Evolutionary conservation across 2,888 invertebrate species (phyloP).

Genomic region (Ptilodon capucinus): DNA sequence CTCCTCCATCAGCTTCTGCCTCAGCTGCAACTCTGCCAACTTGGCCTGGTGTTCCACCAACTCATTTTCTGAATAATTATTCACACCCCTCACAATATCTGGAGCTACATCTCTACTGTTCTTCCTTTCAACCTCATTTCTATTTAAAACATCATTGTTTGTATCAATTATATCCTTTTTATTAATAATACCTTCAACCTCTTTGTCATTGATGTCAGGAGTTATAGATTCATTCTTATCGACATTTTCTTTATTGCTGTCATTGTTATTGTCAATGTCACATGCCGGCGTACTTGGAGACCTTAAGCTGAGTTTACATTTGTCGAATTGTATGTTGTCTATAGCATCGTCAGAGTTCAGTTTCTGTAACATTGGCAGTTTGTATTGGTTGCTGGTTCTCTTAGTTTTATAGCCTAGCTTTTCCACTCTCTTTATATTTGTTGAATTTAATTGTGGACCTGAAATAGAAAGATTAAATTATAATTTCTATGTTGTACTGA

Average conservation of each 20-base stretch:
- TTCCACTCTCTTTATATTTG: constrained; percentile 45
- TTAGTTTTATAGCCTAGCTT: constrained; percentile 49
- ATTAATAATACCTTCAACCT: constrained; percentile 6
- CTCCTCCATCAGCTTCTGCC: constrained; percentile 90
- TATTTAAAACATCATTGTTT: constrained; percentile 17
- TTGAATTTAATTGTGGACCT: constrained; percentile 34
- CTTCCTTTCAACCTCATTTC: constrained; percentile 16
- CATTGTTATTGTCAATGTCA: constrained; percentile 20
- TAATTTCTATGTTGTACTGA: not conserved
- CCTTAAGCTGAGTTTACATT: constrained; percentile 68
- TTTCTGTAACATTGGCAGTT: constrained; percentile 43
- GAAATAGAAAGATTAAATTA: constrained; percentile 10
- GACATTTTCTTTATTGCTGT: constrained; percentile 34
- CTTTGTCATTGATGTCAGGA: not conserved
- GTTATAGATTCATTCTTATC: constrained; percentile 12
- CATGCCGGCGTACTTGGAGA: constrained; percentile 36
- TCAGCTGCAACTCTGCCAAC: constrained; percentile 85
- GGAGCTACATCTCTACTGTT: constrained; percentile 42
- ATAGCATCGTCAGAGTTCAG: constrained; percentile 59
- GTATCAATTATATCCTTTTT: constrained; percentile 7
- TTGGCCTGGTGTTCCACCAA: constrained; percentile 74
- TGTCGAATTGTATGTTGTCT: constrained; percentile 62
- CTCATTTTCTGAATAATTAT: constrained; percentile 66
- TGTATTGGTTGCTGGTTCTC: constrained; percentile 29
- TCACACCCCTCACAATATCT: constrained; percentile 60